phyloP scores from a whole-genome alignment of 2,113 vertebrate genomes.

The Rhinoderma darwinii region DNA sequence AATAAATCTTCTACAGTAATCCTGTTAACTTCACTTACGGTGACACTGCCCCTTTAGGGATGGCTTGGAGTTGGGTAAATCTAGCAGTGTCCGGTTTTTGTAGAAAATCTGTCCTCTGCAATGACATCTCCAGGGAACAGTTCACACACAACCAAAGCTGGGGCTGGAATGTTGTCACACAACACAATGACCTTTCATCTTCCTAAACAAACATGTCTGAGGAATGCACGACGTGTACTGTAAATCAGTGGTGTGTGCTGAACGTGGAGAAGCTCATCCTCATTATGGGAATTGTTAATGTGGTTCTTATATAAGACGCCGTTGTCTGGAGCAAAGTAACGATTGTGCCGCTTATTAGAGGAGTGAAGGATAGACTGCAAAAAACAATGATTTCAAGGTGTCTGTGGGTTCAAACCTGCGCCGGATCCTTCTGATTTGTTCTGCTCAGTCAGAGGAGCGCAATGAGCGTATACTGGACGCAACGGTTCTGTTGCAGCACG shows the following conservation, averaged over 20 bases:
- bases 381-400: too few relatives aligned
- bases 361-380: too few relatives aligned
- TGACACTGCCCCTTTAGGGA: too few relatives aligned
- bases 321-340: not conserved
- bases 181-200: slow-evolving; percentile 41
- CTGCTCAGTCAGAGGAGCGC: too few relatives aligned
- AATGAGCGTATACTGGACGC: too few relatives aligned
- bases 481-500: too few relatives aligned
- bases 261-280: slow-evolving; percentile 5
- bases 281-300: not conserved
- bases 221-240: slow-evolving; percentile 32
- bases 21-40: too few relatives aligned
- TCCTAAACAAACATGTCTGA: slow-evolving; percentile 32
- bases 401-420: too few relatives aligned
- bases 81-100: too few relatives aligned
- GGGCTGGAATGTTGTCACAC: slow-evolving; percentile 21
- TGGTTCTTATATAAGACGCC: not conserved
- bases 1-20: too few relatives aligned
- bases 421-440: too few relatives aligned
- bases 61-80: too few relatives aligned
- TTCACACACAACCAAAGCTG: not conserved
- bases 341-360: not conserved
- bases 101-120: not conserved
- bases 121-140: not conserved
- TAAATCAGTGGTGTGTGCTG: slow-evolving; percentile 16